Percentiles rank a stretch among this genome's conserved stretches.
These are phyloP conservation scores for Mesocricetus auratus DNA, from an alignment of 2,113 vertebrate species.

Conservation along the genomic window DNA sequence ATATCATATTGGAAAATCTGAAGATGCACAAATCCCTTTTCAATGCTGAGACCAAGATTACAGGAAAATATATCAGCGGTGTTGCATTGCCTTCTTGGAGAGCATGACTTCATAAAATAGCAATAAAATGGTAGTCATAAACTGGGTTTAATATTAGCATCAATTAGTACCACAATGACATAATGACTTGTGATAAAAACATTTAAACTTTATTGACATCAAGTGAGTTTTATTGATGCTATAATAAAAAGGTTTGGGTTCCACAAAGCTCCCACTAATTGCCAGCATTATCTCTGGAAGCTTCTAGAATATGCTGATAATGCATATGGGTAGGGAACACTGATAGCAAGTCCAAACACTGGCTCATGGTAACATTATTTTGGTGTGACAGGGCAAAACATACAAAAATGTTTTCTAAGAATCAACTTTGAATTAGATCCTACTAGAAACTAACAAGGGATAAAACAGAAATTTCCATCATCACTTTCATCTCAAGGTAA, in stretches of 20 bases:
- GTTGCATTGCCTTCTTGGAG: slow-evolving; percentile 30
- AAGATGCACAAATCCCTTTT: neutral
- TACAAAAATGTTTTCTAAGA: slow-evolving; percentile 4
- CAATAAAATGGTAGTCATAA: slow-evolving; percentile 64
- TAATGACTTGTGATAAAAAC: slow-evolving; percentile 69
- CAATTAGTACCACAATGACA: slow-evolving; percentile 72
- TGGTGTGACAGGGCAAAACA: neutral
- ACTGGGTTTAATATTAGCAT: slow-evolving; percentile 60
- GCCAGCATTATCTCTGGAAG: slow-evolving; percentile 25
- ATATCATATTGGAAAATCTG: neutral
- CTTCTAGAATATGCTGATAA: neutral
- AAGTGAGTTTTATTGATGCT: slow-evolving; percentile 72
- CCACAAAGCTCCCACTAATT: slow-evolving; percentile 64
- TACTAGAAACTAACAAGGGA: neutral
- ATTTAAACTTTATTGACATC: slow-evolving; percentile 73
- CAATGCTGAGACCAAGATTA: neutral
- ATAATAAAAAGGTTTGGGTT: slow-evolving; percentile 73
- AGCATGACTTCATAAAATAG: slow-evolving; percentile 68
- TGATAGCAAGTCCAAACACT: neutral
- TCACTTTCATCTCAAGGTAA: neutral
- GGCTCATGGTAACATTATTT: neutral
- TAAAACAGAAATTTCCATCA: neutral
- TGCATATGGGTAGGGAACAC: slow-evolving; percentile 11
- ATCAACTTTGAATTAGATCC: neutral
- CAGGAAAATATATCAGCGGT: neutral